Evolutionary conservation across 1,140 invertebrate species (phyloP).

Genomic region (Subanguina moxae): DNA sequence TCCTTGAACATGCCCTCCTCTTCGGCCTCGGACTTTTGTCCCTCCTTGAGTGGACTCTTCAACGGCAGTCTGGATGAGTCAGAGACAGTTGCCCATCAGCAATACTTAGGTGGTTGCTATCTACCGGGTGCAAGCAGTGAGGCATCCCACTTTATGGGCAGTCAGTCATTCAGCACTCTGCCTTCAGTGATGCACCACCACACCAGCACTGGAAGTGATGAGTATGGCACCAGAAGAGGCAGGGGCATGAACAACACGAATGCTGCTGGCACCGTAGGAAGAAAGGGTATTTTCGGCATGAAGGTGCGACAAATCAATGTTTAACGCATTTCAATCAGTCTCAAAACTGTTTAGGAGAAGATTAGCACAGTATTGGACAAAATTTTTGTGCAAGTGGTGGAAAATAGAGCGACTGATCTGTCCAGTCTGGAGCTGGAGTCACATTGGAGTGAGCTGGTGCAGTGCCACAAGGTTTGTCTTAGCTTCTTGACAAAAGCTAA

Average conservation of each 20-base stretch:
- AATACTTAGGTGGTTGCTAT: background rate
- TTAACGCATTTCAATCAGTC: background rate
- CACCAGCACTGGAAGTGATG: conserved; percentile 16
- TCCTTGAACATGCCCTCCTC: background rate
- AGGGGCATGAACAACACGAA: background rate
- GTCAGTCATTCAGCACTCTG: conserved; percentile 11
- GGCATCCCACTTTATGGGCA: background rate
- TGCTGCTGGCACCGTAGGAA: conserved; percentile 21
- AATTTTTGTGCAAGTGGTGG: conserved; percentile 23
- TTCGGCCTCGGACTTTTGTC: background rate
- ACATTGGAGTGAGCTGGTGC: conserved; percentile 32
- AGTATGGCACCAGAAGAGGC: conserved; percentile 19
- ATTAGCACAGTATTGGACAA: conserved; percentile 33
- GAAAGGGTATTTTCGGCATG: conserved; percentile 28
- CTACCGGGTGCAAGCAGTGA: background rate
- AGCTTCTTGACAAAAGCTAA: background rate
- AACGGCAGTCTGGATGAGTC: background rate
- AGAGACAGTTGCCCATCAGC: conserved; percentile 1
- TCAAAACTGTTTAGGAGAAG: conserved; percentile 25
- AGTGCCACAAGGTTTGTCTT: conserved; percentile 15
- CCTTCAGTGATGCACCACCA: conserved; percentile 8
- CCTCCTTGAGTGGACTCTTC: background rate
- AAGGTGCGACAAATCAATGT: conserved; percentile 15
- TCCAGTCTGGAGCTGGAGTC: conserved; percentile 19
- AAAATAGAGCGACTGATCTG: conserved; percentile 14